Conservation (phyloP, 2,888 invertebrate genomes). For the Xylophagus ater region DNA sequence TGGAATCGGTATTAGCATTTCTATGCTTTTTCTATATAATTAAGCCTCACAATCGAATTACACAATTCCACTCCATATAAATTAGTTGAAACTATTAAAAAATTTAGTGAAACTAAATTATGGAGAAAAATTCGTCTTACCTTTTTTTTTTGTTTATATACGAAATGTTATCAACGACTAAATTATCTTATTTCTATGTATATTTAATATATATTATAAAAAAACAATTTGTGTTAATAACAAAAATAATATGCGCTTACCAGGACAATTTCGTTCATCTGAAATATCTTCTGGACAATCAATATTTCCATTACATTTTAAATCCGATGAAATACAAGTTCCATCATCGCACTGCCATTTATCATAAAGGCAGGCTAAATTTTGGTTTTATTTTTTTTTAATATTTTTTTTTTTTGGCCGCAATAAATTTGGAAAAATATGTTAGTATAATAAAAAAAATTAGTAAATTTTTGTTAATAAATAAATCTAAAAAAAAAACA, state of each 20-base stretch:
- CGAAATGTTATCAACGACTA: too few relatives aligned
- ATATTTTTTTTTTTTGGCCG: background rate
- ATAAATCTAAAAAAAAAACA: background rate
- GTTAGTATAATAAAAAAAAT: too few relatives aligned
- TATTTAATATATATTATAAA: background rate
- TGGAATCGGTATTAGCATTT: too few relatives aligned
- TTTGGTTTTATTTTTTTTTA: background rate
- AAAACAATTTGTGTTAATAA: background rate
- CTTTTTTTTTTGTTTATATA: too few relatives aligned
- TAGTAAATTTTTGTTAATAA: background rate
- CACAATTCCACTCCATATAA: too few relatives aligned
- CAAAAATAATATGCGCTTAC: slow-evolving; percentile 26
- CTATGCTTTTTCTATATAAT: too few relatives aligned
- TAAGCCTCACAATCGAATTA: too few relatives aligned
- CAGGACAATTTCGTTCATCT: slow-evolving; percentile 59
- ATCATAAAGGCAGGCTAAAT: slow-evolving; percentile 51
- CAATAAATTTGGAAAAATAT: background rate
- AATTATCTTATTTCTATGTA: too few relatives aligned
- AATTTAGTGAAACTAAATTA: too few relatives aligned
- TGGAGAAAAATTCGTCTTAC: too few relatives aligned
- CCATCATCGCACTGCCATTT: slow-evolving; percentile 67
- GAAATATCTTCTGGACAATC: slow-evolving; percentile 62
- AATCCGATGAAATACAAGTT: slow-evolving; percentile 48
- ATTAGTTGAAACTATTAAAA: too few relatives aligned
- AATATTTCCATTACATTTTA: slow-evolving; percentile 53